Percentiles rank a stretch among this genome's conserved stretches.
Evolutionary conservation across 2,888 invertebrate species (phyloP).

Genomic region (Stenodera caucasica): DNA sequence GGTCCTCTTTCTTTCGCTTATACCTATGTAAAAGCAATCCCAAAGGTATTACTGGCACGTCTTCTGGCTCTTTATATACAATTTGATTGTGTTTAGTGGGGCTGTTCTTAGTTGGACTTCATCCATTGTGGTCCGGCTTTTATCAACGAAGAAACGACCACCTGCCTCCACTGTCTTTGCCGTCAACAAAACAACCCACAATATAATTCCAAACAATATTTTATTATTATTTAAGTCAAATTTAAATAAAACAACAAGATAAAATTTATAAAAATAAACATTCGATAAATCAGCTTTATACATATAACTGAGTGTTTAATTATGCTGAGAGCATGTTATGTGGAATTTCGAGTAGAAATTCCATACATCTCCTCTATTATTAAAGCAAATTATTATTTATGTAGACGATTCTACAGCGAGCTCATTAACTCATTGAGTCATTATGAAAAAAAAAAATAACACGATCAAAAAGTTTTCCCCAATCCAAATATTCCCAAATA

Average conservation of each 20-base stretch:
- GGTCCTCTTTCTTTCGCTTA: conserved; percentile 25
- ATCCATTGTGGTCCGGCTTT: not conserved
- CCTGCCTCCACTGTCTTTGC: not conserved
- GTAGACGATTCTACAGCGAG: not conserved
- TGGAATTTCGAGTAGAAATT: not conserved
- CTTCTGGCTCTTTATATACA: conserved; percentile 32
- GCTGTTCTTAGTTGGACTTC: not conserved
- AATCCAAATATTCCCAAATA: too few species aligned
- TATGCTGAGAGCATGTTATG: conserved; percentile 1
- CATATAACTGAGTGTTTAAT: conserved; percentile 1
- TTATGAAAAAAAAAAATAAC: too few species aligned
- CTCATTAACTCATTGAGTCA: too few species aligned
- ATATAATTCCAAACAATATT: too few species aligned
- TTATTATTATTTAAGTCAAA: too few species aligned
- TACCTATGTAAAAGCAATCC: conserved; percentile 39
- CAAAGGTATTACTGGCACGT: conserved; percentile 35
- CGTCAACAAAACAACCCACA: not conserved
- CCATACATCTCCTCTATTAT: conserved; percentile 9
- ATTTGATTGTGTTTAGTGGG: conserved; percentile 29
- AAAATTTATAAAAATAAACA: not conserved
- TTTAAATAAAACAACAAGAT: not conserved
- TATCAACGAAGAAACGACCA: not conserved
- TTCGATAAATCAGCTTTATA: conserved; percentile 3
- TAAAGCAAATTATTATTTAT: conserved; percentile 11
- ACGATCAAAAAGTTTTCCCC: not conserved